Evolutionary conservation across 2,888 invertebrate genomes (phyloP), one percentile per base, ranked within the genome.

Genomic region (Xylophagus ater): DNA sequence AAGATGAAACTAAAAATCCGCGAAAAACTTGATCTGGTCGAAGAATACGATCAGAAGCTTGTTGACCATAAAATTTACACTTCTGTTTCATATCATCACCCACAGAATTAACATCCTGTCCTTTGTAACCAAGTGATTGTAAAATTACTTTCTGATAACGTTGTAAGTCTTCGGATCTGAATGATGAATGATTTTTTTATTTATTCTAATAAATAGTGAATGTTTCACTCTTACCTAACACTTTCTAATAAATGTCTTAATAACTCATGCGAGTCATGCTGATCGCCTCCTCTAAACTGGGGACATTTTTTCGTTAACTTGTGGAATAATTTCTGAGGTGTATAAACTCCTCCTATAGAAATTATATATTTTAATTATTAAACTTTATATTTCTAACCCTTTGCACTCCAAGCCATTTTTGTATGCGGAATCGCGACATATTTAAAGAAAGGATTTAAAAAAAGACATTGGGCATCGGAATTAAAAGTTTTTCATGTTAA

Each of bases 191-290:
- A 30, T 8, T 17, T 33, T 20, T 23, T 19, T 18, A 4, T 31
- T 6, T 14, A 14, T n/a, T 13, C 13, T 17, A 38, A 7, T 10
- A 10, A 32, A 10, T 1, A 7, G 13, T n/a, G 14, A 15, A 20
- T 10, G 3, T 21, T 4, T 13, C 3, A 12, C 14, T 18, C 8
- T 33, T 45, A 78, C 62, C 84, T 76, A 48, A 94, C 84, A 47
- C 81, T 82, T 62, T 97, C 94, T 35, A 97, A 67, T 32, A 97
- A 66, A 65, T 89, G 88, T 37, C 96, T 69, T 13, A 98, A 70
- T 39, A 97, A 67, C 62, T 98, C 97, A 55, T 98, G 97, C 0
- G 96, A 81, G 60, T 98, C 97, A 56, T 98, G 97, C 57, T 98
- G 96, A 52, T 92, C 87, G 3, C 85, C 90, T 8, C 92, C 92